These are phyloP conservation scores for Andricus quercusramuli DNA, from an alignment of 2,888 invertebrate species.

Conservation along the genomic window DNA sequence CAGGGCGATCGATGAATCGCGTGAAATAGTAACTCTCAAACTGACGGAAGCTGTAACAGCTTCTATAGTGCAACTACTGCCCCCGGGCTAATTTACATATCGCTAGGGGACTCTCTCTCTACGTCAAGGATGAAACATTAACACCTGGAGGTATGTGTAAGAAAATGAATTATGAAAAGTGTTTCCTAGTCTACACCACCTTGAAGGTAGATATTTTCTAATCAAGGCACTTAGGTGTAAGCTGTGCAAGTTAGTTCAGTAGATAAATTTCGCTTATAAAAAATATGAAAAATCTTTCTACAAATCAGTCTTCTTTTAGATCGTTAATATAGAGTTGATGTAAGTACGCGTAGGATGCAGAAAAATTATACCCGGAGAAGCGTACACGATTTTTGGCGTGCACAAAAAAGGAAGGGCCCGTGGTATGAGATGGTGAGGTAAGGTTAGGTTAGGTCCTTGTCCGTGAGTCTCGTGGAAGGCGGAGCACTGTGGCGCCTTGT, in stretches of 20 bases:
- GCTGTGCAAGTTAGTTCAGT: too few relatives aligned
- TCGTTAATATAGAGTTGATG: not conserved
- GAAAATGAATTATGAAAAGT: slow-evolving; percentile 17
- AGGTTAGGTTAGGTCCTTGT: slow-evolving; percentile 42
- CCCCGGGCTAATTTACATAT: slow-evolving; percentile 15
- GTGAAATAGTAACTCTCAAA: slow-evolving; percentile 24
- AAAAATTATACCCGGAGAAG: not conserved
- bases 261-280: too few relatives aligned
- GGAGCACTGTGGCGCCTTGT: slow-evolving; percentile 78
- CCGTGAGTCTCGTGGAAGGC: slow-evolving; percentile 65
- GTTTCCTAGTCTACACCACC: too few relatives aligned
- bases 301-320: too few relatives aligned
- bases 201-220: too few relatives aligned
- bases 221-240: too few relatives aligned
- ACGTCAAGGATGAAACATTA: not conserved
- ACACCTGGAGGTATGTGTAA: not conserved
- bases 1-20: slow-evolving; percentile 17
- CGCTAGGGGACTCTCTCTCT: not conserved
- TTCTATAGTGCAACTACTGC: not conserved
- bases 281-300: too few relatives aligned
- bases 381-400: slow-evolving; percentile 45
- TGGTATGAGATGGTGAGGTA: slow-evolving; percentile 33
- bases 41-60: slow-evolving; percentile 17
- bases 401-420: slow-evolving; percentile 35
- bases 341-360: slow-evolving; percentile 1